These are phyloP conservation scores for Coracopsis vasa DNA, from an alignment of 2,113 vertebrate genomes.

Conservation along the genomic window DNA sequence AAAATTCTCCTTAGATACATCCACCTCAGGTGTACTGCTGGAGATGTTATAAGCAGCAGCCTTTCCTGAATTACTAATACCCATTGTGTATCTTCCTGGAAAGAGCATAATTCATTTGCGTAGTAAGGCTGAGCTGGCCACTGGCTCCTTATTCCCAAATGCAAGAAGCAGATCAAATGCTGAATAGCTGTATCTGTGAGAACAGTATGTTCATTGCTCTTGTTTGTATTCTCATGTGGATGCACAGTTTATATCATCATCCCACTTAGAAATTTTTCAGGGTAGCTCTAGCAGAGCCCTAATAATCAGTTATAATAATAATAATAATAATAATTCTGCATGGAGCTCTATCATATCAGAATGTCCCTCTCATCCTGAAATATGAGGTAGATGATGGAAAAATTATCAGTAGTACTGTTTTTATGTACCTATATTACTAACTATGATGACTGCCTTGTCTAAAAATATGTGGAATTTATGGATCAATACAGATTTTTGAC, in stretches of 20 bases:
- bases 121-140: background rate
- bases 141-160: background rate
- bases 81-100: background rate
- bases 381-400: background rate
- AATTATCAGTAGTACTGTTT: background rate
- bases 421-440: background rate
- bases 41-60: background rate
- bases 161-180: background rate
- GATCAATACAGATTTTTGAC: background rate
- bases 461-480: background rate
- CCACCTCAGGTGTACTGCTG: background rate
- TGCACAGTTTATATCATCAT: background rate
- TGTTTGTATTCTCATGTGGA: background rate
- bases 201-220: background rate
- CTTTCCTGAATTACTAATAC: background rate
- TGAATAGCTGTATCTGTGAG: background rate
- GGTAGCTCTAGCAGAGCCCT: background rate
- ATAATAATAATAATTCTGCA: too few species aligned
- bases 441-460: background rate
- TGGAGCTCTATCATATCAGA: rapidly evolving
- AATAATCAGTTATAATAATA: background rate
- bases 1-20: background rate
- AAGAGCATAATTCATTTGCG: background rate
- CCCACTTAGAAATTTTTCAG: background rate
- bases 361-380: background rate